Percentiles rank a stretch among this genome's conserved stretches.
Evolutionary conservation across 2,113 vertebrate genomes (phyloP).

Genomic region (Myxocyprinus asiaticus): DNA sequence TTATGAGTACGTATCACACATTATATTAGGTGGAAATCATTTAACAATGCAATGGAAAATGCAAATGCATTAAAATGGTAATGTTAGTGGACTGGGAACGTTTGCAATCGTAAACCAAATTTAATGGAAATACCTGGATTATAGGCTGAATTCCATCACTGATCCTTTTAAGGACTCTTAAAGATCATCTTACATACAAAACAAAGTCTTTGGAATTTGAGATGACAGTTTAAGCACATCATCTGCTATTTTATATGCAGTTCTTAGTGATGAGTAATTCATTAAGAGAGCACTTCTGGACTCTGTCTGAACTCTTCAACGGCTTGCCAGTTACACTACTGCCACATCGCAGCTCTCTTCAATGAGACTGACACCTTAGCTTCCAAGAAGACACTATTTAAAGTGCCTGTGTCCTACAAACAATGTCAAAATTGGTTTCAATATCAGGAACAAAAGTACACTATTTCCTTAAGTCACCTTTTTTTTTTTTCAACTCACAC

Average conservation of each 20-base stretch:
- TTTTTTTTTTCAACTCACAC: no score
- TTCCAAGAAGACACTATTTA: conserved; percentile 30
- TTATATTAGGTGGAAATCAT: no score
- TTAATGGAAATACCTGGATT: conserved; percentile 22
- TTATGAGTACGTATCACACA: no score
- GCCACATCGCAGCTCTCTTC: conserved; percentile 6
- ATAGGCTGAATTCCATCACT: conserved; percentile 15
- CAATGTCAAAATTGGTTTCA: conserved; percentile 1
- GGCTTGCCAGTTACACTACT: conserved; percentile 16
- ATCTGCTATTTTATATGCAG: conserved; percentile 6
- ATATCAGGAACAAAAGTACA: no score
- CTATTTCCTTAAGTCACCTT: no score
- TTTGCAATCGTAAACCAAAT: neutral
- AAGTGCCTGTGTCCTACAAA: conserved; percentile 17
- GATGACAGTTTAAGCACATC: conserved; percentile 32
- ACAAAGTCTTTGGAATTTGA: conserved; percentile 26
- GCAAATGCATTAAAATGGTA: neutral
- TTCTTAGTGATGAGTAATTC: conserved; percentile 30
- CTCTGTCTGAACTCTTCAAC: conserved; percentile 18
- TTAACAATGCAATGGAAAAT: neutral
- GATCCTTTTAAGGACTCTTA: conserved; percentile 4
- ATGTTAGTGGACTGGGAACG: neutral
- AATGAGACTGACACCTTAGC: conserved; percentile 25
- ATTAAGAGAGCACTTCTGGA: conserved; percentile 30
- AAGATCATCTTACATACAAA: conserved; percentile 31